Base-by-base conservation (phyloP, 2,888 invertebrate genomes). In the Gymnosoma rotundatum region DNA sequence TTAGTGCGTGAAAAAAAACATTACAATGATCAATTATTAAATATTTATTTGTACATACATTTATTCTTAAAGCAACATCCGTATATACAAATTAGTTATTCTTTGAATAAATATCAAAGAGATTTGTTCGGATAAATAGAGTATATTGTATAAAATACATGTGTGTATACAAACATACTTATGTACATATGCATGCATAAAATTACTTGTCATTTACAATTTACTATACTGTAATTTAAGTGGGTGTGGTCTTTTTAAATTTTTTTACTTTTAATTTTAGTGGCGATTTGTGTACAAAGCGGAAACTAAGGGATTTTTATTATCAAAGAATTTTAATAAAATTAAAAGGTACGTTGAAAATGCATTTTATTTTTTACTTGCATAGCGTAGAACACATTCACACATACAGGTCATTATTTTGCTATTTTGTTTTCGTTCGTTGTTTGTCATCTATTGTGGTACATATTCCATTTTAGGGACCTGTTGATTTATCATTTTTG, bases 211-310 rank as follows among this genome's bases (percentile, higher is more conserved):
- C 18, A 69, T 42, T 66, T 76, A 50, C 50, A 60, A 6, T 42
- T 42, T 42, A 42, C 42, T 42, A 42, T 63, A 45, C 52, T 52
- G 18, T 36, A 54, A 20, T 64, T 21, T 14, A 48, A 60, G 70
- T 72, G 78, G 78, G 70, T 78, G 78, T 78, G 76, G 76, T 69
- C 36, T 38, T 73, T 18, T 79, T 32, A 67, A 38, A 0, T 42
- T 42, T 50, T 50, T 2, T n/a, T 54, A 36, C 48, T 50, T 36
- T 2, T 18, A 18, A 36, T 66, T 75, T 56, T 56, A 60, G 50
- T 61, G 60, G 9, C 36, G 25, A 52, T 45, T 66, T 45, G 32
- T 36, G 36, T 50, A 21, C 7, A 52, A 60, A 69, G 42, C 76
- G 69, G 69, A 78, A 78, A 61, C 20, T 60, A 14, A 48, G n/a